Evolutionary conservation across 2,113 vertebrate species (phyloP).

Genomic region (Atractosteus spatula): DNA sequence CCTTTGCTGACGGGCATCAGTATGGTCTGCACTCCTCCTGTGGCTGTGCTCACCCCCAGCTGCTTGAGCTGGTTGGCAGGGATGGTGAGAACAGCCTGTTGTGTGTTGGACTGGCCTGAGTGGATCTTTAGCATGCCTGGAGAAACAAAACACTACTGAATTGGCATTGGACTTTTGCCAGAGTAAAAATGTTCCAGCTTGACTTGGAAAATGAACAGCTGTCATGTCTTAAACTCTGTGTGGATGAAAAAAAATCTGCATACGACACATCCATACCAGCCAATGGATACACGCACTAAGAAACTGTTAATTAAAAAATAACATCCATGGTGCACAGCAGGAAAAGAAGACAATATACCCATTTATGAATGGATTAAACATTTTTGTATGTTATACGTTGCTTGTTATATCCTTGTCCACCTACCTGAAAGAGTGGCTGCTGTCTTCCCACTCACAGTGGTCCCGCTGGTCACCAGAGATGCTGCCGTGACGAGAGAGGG

Average conservation of each 20-base stretch:
- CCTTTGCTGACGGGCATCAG: slow-evolving; percentile 94
- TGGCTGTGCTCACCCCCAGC: slow-evolving; percentile 73
- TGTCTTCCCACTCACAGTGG: slow-evolving; percentile 72
- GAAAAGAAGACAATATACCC: too few species aligned
- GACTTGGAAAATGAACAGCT: too few species aligned
- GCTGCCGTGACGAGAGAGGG: slow-evolving; percentile 63
- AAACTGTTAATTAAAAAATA: too few species aligned
- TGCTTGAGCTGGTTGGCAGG: slow-evolving; percentile 91
- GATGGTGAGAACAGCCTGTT: slow-evolving; percentile 88
- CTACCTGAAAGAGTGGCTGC: slow-evolving; percentile 78
- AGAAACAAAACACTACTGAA: slow-evolving; percentile 18
- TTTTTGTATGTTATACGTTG: too few species aligned
- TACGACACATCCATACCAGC: too few species aligned
- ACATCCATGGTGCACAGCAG: too few species aligned
- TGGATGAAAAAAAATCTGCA: too few species aligned
- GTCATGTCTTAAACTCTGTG: too few species aligned
- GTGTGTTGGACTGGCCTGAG: slow-evolving; percentile 78
- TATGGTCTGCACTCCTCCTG: slow-evolving; percentile 82
- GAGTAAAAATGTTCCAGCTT: too few species aligned
- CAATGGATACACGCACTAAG: too few species aligned
- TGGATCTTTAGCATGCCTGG: slow-evolving; percentile 92
- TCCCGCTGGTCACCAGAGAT: slow-evolving; percentile 66
- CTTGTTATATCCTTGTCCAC: background rate
- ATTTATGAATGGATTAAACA: too few species aligned
- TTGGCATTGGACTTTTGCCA: too few species aligned